phyloP scores from a whole-genome alignment of 2,113 vertebrate genomes.

The Oreochromis niloticus region DNA sequence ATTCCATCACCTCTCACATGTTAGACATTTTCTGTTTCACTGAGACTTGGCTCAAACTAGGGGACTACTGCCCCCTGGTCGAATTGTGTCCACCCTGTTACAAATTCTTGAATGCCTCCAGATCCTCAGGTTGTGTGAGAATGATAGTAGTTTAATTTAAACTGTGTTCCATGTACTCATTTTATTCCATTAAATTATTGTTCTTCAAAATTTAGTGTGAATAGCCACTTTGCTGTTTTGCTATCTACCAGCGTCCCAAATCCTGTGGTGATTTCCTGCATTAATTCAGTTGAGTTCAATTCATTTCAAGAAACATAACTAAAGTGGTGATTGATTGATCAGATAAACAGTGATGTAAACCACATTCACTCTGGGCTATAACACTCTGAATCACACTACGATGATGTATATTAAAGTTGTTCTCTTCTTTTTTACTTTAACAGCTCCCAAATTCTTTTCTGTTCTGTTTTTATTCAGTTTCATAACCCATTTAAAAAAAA shows the following conservation, averaged over 20 bases:
- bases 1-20: too few relatives aligned
- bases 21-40: too few relatives aligned
- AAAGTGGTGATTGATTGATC: not conserved
- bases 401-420: not conserved
- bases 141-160: not conserved
- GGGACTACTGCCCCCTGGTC: too few relatives aligned
- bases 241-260: not conserved
- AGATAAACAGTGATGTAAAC: not conserved
- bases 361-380: not conserved
- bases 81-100: not conserved
- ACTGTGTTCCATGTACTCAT: not conserved
- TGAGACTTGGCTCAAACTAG: too few relatives aligned
- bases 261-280: not conserved
- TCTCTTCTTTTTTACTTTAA: not conserved
- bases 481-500: not conserved
- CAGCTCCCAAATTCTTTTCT: not conserved
- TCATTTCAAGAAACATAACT: not conserved
- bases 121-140: not conserved
- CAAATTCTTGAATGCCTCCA: not conserved
- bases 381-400: rapidly evolving
- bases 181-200: not conserved
- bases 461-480: not conserved
- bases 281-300: not conserved
- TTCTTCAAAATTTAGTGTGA: not conserved
- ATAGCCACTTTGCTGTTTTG: not conserved